Conservation (phyloP, 2,797 vertebrate genomes). For the Poecilia velifera region DNA sequence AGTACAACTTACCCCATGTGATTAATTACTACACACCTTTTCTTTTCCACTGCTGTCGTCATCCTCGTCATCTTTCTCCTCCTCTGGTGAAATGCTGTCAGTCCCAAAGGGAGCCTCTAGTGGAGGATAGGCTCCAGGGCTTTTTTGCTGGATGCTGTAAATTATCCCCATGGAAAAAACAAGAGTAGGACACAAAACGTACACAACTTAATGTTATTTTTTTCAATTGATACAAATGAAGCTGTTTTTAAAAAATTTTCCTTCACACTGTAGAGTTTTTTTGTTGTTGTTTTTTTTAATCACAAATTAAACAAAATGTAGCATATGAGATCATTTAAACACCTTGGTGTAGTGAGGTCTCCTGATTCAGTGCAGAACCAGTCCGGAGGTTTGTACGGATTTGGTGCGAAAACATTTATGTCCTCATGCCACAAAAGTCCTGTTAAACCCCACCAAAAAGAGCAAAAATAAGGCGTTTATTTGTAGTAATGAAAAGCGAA, state of each 20-base stretch:
- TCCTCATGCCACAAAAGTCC: conserved; percentile 76
- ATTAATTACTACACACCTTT: conserved; percentile 59
- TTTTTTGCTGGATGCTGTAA: conserved; percentile 66
- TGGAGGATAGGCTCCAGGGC: conserved; percentile 52
- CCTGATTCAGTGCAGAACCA: conserved; percentile 48
- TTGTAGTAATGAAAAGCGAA: neutral
- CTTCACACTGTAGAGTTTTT: neutral
- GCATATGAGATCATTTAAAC: neutral
- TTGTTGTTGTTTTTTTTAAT: neutral
- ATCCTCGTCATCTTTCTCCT: conserved; percentile 64
- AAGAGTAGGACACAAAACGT: conserved; percentile 13
- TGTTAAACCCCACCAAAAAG: conserved; percentile 23
- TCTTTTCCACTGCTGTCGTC: conserved; percentile 58
- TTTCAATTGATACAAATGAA: neutral
- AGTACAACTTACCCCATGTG: neutral
- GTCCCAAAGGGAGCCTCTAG: conserved; percentile 72
- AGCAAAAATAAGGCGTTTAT: neutral
- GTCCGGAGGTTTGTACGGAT: conserved; percentile 55
- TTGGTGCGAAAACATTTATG: conserved; percentile 25
- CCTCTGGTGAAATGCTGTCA: conserved; percentile 71
- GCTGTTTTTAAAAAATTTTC: neutral
- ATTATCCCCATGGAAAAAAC: conserved; percentile 45
- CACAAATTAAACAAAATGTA: neutral
- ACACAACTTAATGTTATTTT: neutral
- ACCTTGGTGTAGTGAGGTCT: conserved; percentile 51